Evolutionary conservation across 2,113 vertebrate species (phyloP).

Genomic region (Peromyscus leucopus): DNA sequence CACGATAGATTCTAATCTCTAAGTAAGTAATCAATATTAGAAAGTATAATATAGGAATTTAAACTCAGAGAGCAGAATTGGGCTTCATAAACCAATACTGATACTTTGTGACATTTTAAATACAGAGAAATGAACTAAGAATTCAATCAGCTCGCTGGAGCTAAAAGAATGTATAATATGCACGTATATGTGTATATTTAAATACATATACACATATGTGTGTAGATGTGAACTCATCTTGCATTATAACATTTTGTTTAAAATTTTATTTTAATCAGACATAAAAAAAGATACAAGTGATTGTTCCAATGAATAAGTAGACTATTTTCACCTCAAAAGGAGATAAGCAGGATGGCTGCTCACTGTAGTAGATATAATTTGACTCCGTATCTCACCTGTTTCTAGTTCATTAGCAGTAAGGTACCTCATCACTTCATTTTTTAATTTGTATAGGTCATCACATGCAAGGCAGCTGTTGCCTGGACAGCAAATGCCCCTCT

Average conservation of each 20-base stretch:
- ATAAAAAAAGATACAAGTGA: not conserved
- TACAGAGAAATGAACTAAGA: not conserved
- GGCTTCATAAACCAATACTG: not conserved
- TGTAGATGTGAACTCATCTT: not conserved
- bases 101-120: not conserved
- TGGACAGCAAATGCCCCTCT: slow-evolving; percentile 51
- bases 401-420: not conserved
- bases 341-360: not conserved
- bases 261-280: not conserved
- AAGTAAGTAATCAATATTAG: not conserved
- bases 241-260: not conserved
- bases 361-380: not conserved
- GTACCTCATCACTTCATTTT: not conserved
- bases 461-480: slow-evolving; percentile 58
- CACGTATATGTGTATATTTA: not conserved
- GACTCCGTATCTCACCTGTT: not conserved
- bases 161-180: not conserved
- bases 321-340: not conserved
- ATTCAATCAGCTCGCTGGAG: not conserved
- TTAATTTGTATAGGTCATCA: slow-evolving; percentile 56
- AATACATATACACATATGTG: not conserved
- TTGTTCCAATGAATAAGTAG: not conserved
- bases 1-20: not conserved
- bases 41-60: not conserved
- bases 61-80: not conserved